These are phyloP conservation scores for Catharus minimus DNA, from an alignment of 2,113 vertebrate species.

Conservation along the genomic window DNA sequence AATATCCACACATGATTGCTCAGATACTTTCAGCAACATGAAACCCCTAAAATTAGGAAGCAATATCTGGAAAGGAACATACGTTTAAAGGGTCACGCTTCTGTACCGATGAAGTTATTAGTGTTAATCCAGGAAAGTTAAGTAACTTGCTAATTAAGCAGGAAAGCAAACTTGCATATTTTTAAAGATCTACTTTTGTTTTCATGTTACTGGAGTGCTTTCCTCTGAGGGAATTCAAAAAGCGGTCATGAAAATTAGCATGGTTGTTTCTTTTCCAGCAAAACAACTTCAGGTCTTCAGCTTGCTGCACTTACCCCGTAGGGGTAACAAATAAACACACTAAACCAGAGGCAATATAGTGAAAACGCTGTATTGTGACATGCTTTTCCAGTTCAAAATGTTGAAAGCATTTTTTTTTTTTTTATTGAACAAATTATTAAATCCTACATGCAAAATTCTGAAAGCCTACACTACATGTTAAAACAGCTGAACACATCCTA, in stretches of 20 bases:
- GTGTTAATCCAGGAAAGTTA: slow-evolving; percentile 62
- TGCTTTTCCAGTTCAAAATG: slow-evolving; percentile 79
- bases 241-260: background rate
- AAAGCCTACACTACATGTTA: slow-evolving; percentile 81
- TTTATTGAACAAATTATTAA: slow-evolving; percentile 85
- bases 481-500: slow-evolving; percentile 85
- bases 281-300: slow-evolving; percentile 21
- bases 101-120: slow-evolving; percentile 51
- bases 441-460: slow-evolving; percentile 88
- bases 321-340: slow-evolving; percentile 73
- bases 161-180: slow-evolving; percentile 52
- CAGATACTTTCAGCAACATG: slow-evolving; percentile 86
- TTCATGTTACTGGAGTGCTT: slow-evolving; percentile 5
- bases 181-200: slow-evolving; percentile 44
- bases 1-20: slow-evolving; percentile 74
- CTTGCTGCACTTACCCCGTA: slow-evolving; percentile 3
- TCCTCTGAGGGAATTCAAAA: slow-evolving; percentile 21
- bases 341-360: slow-evolving; percentile 68
- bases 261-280: background rate
- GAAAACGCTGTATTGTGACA: slow-evolving; percentile 81
- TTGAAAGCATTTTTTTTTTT: slow-evolving; percentile 67
- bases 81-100: slow-evolving; percentile 61
- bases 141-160: slow-evolving; percentile 67
- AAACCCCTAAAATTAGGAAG: slow-evolving; percentile 84
- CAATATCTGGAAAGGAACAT: slow-evolving; percentile 67